phyloP scores from a whole-genome alignment of 1,140 invertebrate species.

The Aphis gossypii region DNA sequence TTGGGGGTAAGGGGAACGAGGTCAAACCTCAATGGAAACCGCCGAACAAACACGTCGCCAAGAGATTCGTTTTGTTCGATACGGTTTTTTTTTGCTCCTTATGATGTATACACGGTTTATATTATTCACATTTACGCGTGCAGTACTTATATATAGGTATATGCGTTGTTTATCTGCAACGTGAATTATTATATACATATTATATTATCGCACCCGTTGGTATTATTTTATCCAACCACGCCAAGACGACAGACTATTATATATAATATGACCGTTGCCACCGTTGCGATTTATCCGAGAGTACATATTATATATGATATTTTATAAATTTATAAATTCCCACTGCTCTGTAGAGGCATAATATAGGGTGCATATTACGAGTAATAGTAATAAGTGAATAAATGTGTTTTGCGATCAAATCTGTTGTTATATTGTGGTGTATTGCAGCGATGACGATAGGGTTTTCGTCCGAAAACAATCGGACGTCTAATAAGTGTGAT shows the following conservation, averaged over 20 bases:
- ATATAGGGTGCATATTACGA: neutral
- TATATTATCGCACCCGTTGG: neutral
- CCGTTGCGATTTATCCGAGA: neutral
- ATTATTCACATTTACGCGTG: neutral
- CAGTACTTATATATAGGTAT: neutral
- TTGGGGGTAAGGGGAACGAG: neutral
- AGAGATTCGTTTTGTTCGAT: constrained; percentile 27
- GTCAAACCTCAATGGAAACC: constrained; percentile 42
- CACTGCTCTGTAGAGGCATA: neutral
- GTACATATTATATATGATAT: no score
- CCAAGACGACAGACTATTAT: neutral
- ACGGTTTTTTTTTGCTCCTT: neutral
- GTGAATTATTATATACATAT: constrained; percentile 11
- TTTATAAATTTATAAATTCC: neutral
- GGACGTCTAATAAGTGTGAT: constrained; percentile 16
- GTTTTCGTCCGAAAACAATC: constrained; percentile 38
- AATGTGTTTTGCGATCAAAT: neutral
- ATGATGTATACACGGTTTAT: neutral
- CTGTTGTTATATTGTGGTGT: neutral
- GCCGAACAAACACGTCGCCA: neutral
- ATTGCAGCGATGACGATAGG: neutral
- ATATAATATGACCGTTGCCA: neutral
- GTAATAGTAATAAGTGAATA: neutral
- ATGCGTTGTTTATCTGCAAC: neutral
- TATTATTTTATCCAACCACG: neutral